These are phyloP conservation scores for Stigmatopora nigra DNA, from an alignment of 2,113 vertebrate species.

Conservation along the genomic window DNA sequence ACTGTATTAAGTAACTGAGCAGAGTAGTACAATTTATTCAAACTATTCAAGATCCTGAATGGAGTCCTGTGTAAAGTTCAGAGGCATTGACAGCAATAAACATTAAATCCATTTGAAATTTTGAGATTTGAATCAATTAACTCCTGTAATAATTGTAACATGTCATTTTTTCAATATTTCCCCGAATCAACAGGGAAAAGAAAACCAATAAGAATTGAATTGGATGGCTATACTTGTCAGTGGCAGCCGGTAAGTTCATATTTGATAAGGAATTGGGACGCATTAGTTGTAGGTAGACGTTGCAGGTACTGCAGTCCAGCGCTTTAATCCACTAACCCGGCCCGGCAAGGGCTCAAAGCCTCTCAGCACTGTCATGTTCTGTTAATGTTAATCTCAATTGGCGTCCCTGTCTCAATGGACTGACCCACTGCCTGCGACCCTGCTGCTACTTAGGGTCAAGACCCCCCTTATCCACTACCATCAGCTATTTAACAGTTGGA, in stretches of 20 bases:
- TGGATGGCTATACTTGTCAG: too few species aligned
- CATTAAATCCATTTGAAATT: too few species aligned
- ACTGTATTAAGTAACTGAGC: too few species aligned
- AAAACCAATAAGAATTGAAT: too few species aligned
- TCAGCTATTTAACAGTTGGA: neutral
- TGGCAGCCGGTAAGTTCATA: slow-evolving; percentile 13
- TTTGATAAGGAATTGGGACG: slow-evolving; percentile 28
- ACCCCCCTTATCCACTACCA: slow-evolving; percentile 30
- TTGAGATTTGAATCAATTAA: too few species aligned
- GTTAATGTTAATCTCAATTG: slow-evolving; percentile 58
- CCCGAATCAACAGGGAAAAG: too few species aligned
- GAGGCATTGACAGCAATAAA: too few species aligned
- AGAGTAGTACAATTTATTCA: too few species aligned
- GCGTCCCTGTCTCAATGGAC: slow-evolving; percentile 25
- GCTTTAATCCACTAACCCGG: slow-evolving; percentile 49
- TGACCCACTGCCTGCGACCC: slow-evolving; percentile 57
- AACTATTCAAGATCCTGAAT: too few species aligned
- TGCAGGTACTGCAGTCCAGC: slow-evolving; percentile 37
- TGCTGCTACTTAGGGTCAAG: slow-evolving; percentile 33
- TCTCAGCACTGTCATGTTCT: slow-evolving; percentile 60
- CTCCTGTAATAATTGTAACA: too few species aligned
- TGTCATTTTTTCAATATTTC: too few species aligned
- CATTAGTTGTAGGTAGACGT: slow-evolving; percentile 23
- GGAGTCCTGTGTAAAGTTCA: too few species aligned
- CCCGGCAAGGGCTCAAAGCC: slow-evolving; percentile 48